Conservation (phyloP, 2,113 vertebrate genomes). For the Corythornis cristatus region DNA sequence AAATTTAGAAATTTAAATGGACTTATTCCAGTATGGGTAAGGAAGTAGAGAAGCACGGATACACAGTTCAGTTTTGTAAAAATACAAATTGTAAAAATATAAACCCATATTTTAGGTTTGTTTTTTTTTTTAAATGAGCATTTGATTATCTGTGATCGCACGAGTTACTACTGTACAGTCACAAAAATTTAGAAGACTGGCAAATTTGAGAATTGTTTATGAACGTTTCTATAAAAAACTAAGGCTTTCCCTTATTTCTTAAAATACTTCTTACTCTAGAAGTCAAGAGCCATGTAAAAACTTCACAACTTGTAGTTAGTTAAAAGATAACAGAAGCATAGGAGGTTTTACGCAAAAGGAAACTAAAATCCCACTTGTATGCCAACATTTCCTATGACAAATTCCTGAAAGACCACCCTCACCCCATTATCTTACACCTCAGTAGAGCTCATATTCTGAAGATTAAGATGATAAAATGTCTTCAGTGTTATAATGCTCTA, state of each 20-base stretch:
- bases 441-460: not conserved
- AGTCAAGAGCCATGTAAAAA: not conserved
- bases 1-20: not conserved
- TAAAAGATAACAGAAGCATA: not conserved
- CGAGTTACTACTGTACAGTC: not conserved
- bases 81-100: not conserved
- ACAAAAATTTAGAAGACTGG: not conserved
- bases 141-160: not conserved
- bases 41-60: not conserved
- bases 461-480: not conserved
- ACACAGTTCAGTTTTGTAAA: not conserved
- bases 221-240: not conserved
- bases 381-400: not conserved
- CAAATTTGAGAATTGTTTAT: not conserved
- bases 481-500: not conserved
- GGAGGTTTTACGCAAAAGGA: not conserved
- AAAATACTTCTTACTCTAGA: not conserved
- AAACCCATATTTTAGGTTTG: not conserved
- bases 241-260: not conserved
- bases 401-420: not conserved
- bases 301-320: not conserved
- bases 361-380: not conserved
- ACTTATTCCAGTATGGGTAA: not conserved
- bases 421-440: not conserved
- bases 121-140: not conserved